Conservation (phyloP, 1,140 invertebrate species). For the Scaptodrosophila lebanonensis region DNA sequence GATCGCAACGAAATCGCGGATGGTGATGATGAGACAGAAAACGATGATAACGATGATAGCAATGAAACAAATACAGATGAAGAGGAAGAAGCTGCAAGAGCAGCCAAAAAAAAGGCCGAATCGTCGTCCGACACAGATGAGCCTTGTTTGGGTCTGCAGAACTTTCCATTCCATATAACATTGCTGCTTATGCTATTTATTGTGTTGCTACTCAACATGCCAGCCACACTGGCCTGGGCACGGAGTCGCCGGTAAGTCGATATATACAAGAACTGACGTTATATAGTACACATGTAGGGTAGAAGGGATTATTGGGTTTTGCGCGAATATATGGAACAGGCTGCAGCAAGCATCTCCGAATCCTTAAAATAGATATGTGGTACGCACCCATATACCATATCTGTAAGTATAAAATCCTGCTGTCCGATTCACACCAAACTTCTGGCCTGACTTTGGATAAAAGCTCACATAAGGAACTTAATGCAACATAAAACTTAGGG, state of each 20-base stretch:
- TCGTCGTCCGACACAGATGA: no score
- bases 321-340: no score
- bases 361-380: no score
- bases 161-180: conserved; percentile 80
- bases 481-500: no score
- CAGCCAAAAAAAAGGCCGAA: neutral
- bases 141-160: conserved; percentile 47
- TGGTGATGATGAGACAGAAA: neutral
- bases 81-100: neutral
- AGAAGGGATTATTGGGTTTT: neutral
- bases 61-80: neutral
- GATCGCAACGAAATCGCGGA: no score
- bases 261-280: conserved; percentile 2
- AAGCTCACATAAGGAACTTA: no score
- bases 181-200: conserved; percentile 80
- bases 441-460: no score
- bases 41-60: neutral
- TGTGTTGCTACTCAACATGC: conserved; percentile 79
- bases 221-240: conserved; percentile 81
- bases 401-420: no score
- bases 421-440: no score
- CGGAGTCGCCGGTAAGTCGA: conserved; percentile 80
- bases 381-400: no score
- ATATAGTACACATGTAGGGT: neutral
- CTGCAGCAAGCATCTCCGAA: no score